Evolutionary conservation across 2,797 vertebrate species (phyloP), one percentile per base, ranked within the genome.

Genomic region (Chelon auratus): DNA sequence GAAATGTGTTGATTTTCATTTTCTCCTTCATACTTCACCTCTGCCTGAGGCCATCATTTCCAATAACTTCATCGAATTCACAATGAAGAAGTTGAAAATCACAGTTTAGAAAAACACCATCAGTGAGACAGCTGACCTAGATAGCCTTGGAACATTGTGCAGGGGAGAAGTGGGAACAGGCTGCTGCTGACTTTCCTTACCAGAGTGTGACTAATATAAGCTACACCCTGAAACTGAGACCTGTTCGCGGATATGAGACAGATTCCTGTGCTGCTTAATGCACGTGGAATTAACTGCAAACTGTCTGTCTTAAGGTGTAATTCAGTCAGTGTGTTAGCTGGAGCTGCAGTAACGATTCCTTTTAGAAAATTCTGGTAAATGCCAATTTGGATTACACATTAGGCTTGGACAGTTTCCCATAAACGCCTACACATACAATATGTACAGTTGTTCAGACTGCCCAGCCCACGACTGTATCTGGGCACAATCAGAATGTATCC

Each of bases 71-170:
- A 67, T 33, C 77, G 78, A 75, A 83, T 75, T 80, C 85, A 86
- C 74, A 82, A 77, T 65, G 62, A 74, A 58, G 54, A 62, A 58
- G 36, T 75, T 68, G 13, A 65, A 78, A 70, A 77, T 30, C 17
- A 1, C 20, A 51, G 67, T 60, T 82, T 6, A 78, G 68, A 89
- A 75, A 63, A 43, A 73, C 76, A 55, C 20, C 43, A 62, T 78
- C 72, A 80, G 71, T 55, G 72, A 83, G 83, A 82, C 63, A 48
- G 83, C 75, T 90, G 86, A 92, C 87, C 89, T 87, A 88, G 55
- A 88, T 86, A 87, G 75, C 66, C 53, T 61, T 70, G 43, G 76
- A 79, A 84, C 85, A 65, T 82, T 81, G 45, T 74, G 81, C 70
- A 75, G 68, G 17, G 62, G 68, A 54, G 69, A 59, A 43, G 75